Base-by-base conservation (phyloP, 2,113 vertebrate species). In the Psittacus erithacus region DNA sequence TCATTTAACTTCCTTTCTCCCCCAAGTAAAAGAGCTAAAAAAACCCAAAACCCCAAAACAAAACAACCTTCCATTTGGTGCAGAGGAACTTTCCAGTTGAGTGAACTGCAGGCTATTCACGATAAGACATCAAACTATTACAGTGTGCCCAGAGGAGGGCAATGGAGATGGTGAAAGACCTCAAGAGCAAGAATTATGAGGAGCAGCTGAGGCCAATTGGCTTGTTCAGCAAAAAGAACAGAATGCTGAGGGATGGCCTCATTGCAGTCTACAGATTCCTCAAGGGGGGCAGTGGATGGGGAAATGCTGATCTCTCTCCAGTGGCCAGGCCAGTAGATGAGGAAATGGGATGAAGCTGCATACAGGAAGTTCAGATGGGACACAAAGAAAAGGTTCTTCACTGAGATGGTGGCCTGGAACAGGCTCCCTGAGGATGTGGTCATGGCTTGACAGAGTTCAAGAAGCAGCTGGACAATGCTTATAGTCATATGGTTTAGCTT, bases 241-340 rank as follows among this genome's bases (percentile, higher is more conserved):
- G 38, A 55, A 73, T 13, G 8, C 23, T 44, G 47, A 68, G 35
- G 29, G 9, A 39, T 47, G 44, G 14, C 29, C n/a, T 57, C 62
- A n/a, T 18, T 0, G 0, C 16, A 84, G 22, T 3, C 35, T 43
- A 49, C 13, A 62, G 1, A 8, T 27, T 63, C 53, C 31, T 49
- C 18, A 22, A 24, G 23, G 10, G 1, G 13, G 7, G 5, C 13
- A 59, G 44, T 1, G 1, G 17, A 67, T 9, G 9, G 10, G 19
- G 16, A 70, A 29, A 12, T 44, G 43, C 13, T 70, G 16, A 24
- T 46, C 28, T 44, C 41, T 59, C 33, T 71, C 50, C 52, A 39
- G 17, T 38, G 25, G 15, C 57, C 17, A 50, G 43, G 1, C 33
- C 4, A 39, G 23, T 24, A 52, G 27, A 43, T 0, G 1, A 85